A percentile compares a stretch with the other conserved stretches of the same genome.
Conservation (phyloP, 1,140 invertebrate species). For the Cepaea nemoralis region DNA sequence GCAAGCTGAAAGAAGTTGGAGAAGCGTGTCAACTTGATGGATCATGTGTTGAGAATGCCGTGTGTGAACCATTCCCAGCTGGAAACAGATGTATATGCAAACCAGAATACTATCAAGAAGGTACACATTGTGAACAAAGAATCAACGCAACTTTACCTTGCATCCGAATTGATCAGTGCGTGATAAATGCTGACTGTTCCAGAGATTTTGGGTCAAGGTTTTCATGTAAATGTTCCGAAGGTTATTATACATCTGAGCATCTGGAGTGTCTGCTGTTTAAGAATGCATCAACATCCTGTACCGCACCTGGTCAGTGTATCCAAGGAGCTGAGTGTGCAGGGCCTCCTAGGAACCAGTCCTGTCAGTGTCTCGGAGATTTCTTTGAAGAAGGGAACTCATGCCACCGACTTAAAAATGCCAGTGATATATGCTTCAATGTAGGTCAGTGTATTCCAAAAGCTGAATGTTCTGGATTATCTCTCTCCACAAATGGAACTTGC, state of each 20-base stretch:
- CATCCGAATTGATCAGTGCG: constrained; percentile 34
- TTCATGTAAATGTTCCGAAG: constrained; percentile 7
- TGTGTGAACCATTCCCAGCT: constrained; percentile 19
- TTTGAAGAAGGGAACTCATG: constrained; percentile 30
- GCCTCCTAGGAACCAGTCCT: constrained; percentile 8
- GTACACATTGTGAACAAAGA: constrained; percentile 24
- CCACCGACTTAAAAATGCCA: constrained; percentile 28
- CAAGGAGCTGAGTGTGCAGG: constrained; percentile 35
- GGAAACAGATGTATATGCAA: constrained; percentile 37
- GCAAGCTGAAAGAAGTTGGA: constrained; percentile 21
- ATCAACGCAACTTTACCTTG: constrained; percentile 32
- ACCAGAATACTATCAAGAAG: constrained; percentile 18
- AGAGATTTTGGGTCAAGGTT: neutral
- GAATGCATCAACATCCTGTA: constrained; percentile 21
- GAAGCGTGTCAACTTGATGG: constrained; percentile 20
- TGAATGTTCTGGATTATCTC: constrained; percentile 31
- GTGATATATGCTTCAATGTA: constrained; percentile 8
- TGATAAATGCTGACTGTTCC: constrained; percentile 37
- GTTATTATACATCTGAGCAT: constrained; percentile 13
- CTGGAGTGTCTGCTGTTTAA: neutral
- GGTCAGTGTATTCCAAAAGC: constrained; percentile 37
- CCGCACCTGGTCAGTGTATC: constrained; percentile 35
- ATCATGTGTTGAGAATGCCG: constrained; percentile 25
- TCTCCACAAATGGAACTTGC: constrained; percentile 36
- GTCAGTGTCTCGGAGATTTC: constrained; percentile 33